These are phyloP conservation scores for Ophraella communa DNA, from an alignment of 2,888 invertebrate species.

Conservation along the genomic window DNA sequence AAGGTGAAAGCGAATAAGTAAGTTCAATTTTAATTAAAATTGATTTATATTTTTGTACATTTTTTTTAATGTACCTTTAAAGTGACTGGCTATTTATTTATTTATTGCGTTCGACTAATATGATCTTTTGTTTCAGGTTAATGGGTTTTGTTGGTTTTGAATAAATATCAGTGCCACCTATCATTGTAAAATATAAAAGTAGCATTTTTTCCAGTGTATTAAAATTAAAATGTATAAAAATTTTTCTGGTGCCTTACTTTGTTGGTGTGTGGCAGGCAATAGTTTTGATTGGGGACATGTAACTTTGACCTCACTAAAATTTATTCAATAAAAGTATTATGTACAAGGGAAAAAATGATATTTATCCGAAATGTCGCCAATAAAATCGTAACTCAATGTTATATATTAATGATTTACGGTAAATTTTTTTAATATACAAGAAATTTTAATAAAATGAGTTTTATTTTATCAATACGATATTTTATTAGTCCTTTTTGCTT, in stretches of 20 bases:
- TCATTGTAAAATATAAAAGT: conserved; percentile 50
- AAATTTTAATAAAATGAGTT: conserved; percentile 49
- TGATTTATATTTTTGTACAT: neutral
- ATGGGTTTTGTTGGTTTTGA: conserved; percentile 30
- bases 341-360: conserved; percentile 59
- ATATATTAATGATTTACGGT: conserved; percentile 60
- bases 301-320: conserved; percentile 45
- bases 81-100: too few relatives aligned
- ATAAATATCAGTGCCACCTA: conserved; percentile 58
- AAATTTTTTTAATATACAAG: conserved; percentile 61
- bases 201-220: conserved; percentile 59
- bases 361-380: conserved; percentile 56
- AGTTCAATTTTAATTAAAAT: conserved; percentile 7
- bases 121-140: conserved; percentile 42
- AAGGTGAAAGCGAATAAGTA: conserved; percentile 58
- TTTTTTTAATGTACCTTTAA: neutral
- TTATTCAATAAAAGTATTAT: conserved; percentile 36
- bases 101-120: neutral
- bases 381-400: conserved; percentile 56
- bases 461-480: conserved; percentile 27
- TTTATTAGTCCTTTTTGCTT: conserved; percentile 1
- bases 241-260: conserved; percentile 60
- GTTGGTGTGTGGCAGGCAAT: conserved; percentile 58
- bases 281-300: conserved; percentile 52
- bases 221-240: conserved; percentile 54